Percentiles rank a stretch among this genome's conserved stretches.
Evolutionary conservation across 2,888 invertebrate species (phyloP).

Genomic region (Parnassius apollo): DNA sequence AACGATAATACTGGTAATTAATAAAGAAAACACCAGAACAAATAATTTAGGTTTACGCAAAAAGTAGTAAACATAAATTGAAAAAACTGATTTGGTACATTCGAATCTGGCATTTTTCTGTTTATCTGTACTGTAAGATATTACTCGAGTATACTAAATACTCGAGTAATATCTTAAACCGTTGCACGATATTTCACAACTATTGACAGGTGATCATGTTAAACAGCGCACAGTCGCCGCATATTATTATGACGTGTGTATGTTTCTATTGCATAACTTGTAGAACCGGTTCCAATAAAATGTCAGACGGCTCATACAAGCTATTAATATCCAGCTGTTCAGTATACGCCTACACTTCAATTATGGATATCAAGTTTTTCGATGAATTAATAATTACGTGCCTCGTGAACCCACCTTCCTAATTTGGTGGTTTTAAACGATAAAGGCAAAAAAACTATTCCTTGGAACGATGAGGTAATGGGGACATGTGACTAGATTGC

Average conservation of each 20-base stretch:
- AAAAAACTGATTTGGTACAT: no score
- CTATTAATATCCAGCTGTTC: conserved; percentile 61
- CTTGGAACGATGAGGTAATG: no score
- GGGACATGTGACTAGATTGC: no score
- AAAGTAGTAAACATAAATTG: no score
- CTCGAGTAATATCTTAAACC: conserved; percentile 10
- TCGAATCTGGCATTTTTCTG: not conserved
- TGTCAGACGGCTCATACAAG: conserved; percentile 59
- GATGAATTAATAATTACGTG: conserved; percentile 54
- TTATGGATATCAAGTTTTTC: conserved; percentile 53
- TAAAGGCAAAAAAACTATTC: not conserved
- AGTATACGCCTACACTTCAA: conserved; percentile 50
- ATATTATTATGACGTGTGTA: conserved; percentile 50
- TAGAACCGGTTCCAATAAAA: conserved; percentile 65
- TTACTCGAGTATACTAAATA: no score
- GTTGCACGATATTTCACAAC: conserved; percentile 39
- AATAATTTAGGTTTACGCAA: no score
- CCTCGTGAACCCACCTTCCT: conserved; percentile 45
- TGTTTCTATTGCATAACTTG: conserved; percentile 72
- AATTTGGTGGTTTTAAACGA: conserved; percentile 43
- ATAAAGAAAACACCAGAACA: no score
- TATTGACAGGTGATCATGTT: conserved; percentile 67
- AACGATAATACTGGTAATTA: no score
- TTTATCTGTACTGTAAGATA: no score
- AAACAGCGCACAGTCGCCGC: conserved; percentile 52